Conservation (phyloP, 2,888 invertebrate genomes). For the Sarcophaga caerulescens region DNA sequence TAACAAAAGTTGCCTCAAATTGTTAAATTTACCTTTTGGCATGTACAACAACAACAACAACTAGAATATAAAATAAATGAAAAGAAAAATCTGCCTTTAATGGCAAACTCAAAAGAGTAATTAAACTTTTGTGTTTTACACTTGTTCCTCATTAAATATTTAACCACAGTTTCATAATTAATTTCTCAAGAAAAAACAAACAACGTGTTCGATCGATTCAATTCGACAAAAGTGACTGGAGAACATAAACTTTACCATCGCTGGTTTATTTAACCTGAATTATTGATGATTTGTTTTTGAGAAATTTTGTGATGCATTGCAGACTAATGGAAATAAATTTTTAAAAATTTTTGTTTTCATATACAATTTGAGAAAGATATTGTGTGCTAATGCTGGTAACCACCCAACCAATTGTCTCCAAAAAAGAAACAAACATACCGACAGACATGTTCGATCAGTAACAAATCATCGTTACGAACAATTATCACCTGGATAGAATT, state of each 20-base stretch:
- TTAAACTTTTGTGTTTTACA: slow-evolving; percentile 33
- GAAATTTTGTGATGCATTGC: too few relatives aligned
- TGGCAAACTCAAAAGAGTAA: slow-evolving; percentile 6
- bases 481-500: too few relatives aligned
- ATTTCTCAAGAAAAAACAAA: background rate
- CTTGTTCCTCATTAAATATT: slow-evolving; percentile 17
- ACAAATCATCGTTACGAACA: too few relatives aligned
- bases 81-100: background rate
- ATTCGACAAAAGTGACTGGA: background rate
- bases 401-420: too few relatives aligned
- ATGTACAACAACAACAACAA: background rate
- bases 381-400: too few relatives aligned
- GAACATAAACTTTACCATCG: background rate
- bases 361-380: too few relatives aligned
- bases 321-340: too few relatives aligned
- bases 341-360: too few relatives aligned
- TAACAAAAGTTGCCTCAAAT: background rate
- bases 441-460: too few relatives aligned
- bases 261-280: background rate
- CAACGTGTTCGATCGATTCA: background rate
- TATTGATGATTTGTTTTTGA: too few relatives aligned
- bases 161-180: slow-evolving; percentile 4
- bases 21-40: slow-evolving; percentile 38
- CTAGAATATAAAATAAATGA: too few relatives aligned
- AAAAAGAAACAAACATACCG: too few relatives aligned